These are phyloP conservation scores for Catharus bicknelli DNA, from an alignment of 2,113 vertebrate genomes.

Conservation along the genomic window DNA sequence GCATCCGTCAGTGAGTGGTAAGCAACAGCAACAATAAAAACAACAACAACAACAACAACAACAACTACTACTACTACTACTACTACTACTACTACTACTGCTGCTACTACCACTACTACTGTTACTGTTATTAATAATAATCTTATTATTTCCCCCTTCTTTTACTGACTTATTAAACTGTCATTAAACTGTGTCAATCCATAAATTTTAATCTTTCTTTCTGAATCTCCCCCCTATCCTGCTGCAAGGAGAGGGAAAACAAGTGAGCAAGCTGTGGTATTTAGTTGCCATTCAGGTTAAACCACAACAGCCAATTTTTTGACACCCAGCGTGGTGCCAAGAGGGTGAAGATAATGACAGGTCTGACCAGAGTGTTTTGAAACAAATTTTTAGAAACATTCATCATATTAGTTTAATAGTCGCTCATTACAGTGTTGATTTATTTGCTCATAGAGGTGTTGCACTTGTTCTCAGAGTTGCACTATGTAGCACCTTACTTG, in stretches of 20 bases:
- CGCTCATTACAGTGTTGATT: not conserved
- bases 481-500: not conserved
- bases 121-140: not conserved
- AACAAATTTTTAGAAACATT: not conserved
- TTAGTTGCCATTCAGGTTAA: not conserved
- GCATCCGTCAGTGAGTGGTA: rapidly evolving
- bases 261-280: not conserved
- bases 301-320: not conserved
- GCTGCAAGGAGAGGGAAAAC: not conserved
- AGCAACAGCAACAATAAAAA: not conserved
- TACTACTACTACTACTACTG: rapidly evolving
- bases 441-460: not conserved
- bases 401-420: not conserved
- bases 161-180: not conserved
- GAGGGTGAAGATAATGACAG: not conserved
- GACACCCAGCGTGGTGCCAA: not conserved
- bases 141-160: rapidly evolving
- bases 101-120: rapidly evolving
- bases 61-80: no score
- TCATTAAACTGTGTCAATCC: not conserved
- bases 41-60: no score
- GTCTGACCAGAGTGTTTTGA: not conserved
- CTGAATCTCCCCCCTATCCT: not conserved
- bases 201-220: not conserved
- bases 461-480: not conserved